Percentiles rank a stretch among this genome's conserved stretches.
phyloP scores from a whole-genome alignment of 2,113 vertebrate species.

The Nycticebus coucang region DNA sequence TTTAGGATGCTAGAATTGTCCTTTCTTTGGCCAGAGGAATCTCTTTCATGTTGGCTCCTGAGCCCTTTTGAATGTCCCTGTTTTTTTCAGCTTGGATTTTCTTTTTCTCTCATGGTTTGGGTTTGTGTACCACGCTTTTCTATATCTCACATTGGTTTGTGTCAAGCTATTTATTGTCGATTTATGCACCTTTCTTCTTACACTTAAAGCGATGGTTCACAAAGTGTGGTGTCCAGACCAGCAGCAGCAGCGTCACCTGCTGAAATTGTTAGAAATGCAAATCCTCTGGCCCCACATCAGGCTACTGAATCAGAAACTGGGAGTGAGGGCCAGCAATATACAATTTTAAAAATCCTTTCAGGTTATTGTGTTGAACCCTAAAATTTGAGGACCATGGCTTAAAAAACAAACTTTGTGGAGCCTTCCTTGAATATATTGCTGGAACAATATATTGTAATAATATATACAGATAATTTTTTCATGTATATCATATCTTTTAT shows the following conservation, averaged over 20 bases:
- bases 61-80: background rate
- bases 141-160: background rate
- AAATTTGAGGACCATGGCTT: background rate
- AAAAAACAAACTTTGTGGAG: background rate
- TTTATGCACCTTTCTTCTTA: conserved; percentile 43
- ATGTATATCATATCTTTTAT: too few relatives aligned
- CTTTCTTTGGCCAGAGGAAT: background rate
- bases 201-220: background rate
- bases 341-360: background rate
- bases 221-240: background rate
- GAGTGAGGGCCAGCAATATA: background rate
- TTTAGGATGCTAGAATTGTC: background rate
- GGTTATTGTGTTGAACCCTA: background rate
- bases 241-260: background rate
- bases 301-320: background rate
- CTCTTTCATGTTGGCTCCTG: background rate
- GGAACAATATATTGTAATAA: too few relatives aligned
- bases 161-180: background rate
- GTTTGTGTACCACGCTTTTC: background rate
- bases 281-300: background rate
- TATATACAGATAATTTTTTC: too few relatives aligned
- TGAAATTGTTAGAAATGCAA: background rate
- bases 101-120: background rate
- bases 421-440: background rate
- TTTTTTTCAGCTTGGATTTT: background rate